Evolutionary conservation across 2,888 invertebrate species (phyloP), one percentile per base, ranked within the genome.

Genomic region (Drosophila macrothrix): DNA sequence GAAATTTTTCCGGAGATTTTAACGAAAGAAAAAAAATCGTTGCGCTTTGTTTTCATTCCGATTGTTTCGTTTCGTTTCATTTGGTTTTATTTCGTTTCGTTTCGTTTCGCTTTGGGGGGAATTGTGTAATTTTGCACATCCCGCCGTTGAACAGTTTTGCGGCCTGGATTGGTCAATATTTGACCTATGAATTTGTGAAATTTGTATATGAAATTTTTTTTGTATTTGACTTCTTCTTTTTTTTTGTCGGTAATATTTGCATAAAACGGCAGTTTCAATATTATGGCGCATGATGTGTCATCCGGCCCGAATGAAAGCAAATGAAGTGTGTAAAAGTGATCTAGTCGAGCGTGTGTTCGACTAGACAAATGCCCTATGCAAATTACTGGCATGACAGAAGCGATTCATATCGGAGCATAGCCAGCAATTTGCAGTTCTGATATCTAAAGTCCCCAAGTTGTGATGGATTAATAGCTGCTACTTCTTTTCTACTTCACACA

Each of bases 81-180:
- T 66, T 52, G 37, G 50, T 46, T 29, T 46, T 14, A 7, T 63
- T 12, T 63, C 46, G 35, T 59, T 66, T 63, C 46, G 35, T 59
- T 66, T 62, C 65, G 54, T 39, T 59, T 58, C 14, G 29, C 33
- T 49, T 61, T 39, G 19, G 33, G 41, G 60, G 33, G 59, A 68
- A 70, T 84, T 85, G 90, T 85, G 85, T 76, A 85, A 85, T 85
- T 90, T 88, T 43, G 76, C 78, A 62, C 77, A 76, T 76, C 74
- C 69, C 46, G 28, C 63, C 12, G 25, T 37, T 49, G 58, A 37
- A 66, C 33, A 46, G 67, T 35, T 54, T 52, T 37, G 61, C 69
- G 65, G 55, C 73, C 61, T 29, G 37, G 55, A 78, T 84, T 87
- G 74, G 74, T 89, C 80, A 84, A 84, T 87, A 67, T 82, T 82